Evolutionary conservation across 2,797 vertebrate genomes (phyloP).

Genomic region (Busarellus nigricollis): DNA sequence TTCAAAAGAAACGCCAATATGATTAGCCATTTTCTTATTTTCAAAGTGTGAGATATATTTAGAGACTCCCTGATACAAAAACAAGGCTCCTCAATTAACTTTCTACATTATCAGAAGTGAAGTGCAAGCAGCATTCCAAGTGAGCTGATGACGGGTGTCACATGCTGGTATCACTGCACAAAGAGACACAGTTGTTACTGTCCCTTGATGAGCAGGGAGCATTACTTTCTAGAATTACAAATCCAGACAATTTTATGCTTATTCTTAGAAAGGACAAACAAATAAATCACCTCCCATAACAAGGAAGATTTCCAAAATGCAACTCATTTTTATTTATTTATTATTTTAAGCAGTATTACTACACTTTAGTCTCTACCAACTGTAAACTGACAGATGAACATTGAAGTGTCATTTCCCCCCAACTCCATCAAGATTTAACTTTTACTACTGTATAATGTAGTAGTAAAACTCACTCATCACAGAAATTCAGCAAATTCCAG

Average conservation of each 20-base stretch:
- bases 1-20: neutral
- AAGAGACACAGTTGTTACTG: slow-evolving; percentile 16
- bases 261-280: neutral
- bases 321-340: neutral
- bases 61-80: neutral
- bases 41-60: neutral
- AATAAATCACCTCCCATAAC: neutral
- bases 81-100: neutral
- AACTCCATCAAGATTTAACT: neutral
- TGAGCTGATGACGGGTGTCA: neutral
- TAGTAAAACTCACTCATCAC: neutral
- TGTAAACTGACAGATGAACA: neutral
- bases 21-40: neutral
- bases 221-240: slow-evolving; percentile 23
- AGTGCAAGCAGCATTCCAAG: neutral
- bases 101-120: neutral
- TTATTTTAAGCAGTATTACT: neutral
- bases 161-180: neutral
- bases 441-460: neutral
- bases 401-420: accelerated
- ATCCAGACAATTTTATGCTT: neutral
- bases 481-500: neutral
- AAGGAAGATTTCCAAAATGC: neutral
- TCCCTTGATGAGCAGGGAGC: neutral
- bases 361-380: neutral